phyloP scores from a whole-genome alignment of 1,140 invertebrate genomes.

The Lasaia peninsularis region DNA sequence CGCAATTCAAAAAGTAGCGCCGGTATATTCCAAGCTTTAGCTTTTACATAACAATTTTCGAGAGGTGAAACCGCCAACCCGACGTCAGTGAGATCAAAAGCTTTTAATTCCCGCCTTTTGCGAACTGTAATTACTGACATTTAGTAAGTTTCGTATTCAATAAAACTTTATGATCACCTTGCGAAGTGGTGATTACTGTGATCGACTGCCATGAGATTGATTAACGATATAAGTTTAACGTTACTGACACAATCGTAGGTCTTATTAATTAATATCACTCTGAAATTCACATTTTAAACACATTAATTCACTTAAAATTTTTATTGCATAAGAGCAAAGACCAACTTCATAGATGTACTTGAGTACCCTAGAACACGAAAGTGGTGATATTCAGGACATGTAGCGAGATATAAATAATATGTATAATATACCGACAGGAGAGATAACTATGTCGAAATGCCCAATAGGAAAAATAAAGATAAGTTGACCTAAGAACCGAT shows the following conservation, averaged over 20 bases:
- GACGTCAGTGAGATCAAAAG: conserved; percentile 35
- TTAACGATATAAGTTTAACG: neutral
- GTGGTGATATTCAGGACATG: no score
- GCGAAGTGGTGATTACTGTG: conserved; percentile 21
- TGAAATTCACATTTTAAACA: neutral
- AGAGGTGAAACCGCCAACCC: conserved; percentile 30
- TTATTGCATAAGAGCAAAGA: no score
- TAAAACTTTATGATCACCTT: conserved; percentile 29
- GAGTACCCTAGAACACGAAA: no score
- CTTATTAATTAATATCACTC: conserved; percentile 2
- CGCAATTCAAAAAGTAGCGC: neutral
- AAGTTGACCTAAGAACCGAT: no score
- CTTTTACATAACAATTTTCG: conserved; percentile 33
- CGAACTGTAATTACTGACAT: conserved; percentile 30
- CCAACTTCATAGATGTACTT: no score
- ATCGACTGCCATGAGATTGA: conserved; percentile 13
- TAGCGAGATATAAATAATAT: no score
- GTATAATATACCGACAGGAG: no score
- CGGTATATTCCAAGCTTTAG: neutral
- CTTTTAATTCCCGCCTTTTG: conserved; percentile 40
- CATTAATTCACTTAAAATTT: neutral
- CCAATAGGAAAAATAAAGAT: no score
- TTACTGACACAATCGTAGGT: neutral
- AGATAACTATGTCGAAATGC: no score
- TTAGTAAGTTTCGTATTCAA: conserved; percentile 35